Percentiles rank a stretch among this genome's conserved stretches.
Conservation (phyloP, 1,140 invertebrate species). For the Phocides pigmalion region DNA sequence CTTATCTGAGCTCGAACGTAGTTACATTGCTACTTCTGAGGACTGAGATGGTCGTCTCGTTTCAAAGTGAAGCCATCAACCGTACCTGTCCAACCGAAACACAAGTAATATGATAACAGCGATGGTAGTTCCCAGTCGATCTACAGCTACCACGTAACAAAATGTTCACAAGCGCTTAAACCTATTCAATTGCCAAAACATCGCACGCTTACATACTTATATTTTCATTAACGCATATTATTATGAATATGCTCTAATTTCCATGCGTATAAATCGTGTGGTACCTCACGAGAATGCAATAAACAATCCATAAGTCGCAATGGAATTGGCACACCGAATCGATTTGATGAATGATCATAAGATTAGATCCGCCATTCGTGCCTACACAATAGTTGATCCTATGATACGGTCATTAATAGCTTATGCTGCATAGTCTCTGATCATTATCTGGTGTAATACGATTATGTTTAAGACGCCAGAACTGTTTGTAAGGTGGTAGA, state of each 20-base stretch:
- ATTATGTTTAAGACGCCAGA: not conserved
- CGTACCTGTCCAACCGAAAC: too few relatives aligned
- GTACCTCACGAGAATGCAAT: conserved; percentile 3
- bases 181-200: too few relatives aligned
- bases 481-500: not conserved
- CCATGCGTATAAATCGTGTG: not conserved
- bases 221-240: not conserved
- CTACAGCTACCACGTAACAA: too few relatives aligned
- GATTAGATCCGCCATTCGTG: conserved; percentile 7
- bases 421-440: not conserved
- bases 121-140: too few relatives aligned
- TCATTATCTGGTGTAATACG: not conserved
- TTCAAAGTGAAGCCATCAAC: too few relatives aligned
- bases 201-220: not conserved
- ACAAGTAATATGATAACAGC: too few relatives aligned
- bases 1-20: too few relatives aligned
- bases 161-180: too few relatives aligned
- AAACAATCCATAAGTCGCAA: not conserved
- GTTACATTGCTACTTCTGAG: too few relatives aligned
- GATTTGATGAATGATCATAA: conserved; percentile 14
- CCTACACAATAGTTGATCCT: conserved; percentile 10
- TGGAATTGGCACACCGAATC: conserved; percentile 1
- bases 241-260: not conserved
- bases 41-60: too few relatives aligned
- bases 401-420: conserved; percentile 1